Evolutionary conservation across 2,797 vertebrate species (phyloP), one percentile per base, ranked within the genome.

Genomic region (Peromyscus melanophrys): DNA sequence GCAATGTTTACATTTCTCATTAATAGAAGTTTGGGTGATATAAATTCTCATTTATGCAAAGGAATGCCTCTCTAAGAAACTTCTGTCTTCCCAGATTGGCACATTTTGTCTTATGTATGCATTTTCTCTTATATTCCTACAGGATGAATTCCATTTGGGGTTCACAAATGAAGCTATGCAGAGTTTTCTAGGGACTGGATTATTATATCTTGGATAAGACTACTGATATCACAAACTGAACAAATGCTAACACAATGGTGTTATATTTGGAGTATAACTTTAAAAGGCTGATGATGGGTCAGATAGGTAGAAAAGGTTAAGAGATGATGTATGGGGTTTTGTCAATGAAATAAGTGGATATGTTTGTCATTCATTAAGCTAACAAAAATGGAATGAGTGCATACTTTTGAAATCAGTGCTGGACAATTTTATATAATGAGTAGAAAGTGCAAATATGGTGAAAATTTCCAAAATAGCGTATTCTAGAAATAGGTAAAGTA

Each of bases 41-140:
- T 63, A 85, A 40, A 49, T 75, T 83, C 21, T 29, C 5, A 43
- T 57, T 10, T n/a, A 52, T 1, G 40, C 9, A 23, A 94, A 92
- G 3, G 81, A 94, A 81, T 78, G 0, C 55, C 7, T 71, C 29
- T 85, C 16, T 71, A 21, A 23, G 69, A 55, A 23, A 67, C 27
- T 78, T 63, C 34, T 92, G 7, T 69, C 92, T 88, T 61, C 9
- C 55, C n/a, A 27, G 1, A 59, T 59, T 49, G 37, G 13, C 6
- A 73, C 49, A 59, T 40, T 78, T 29, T 87, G 11, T 25, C 87
- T 87, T 84, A 95, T 75, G 40, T 81, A 71, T 46, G 0, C 29
- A 85, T 96, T 94, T 95, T 96, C 16, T 77, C 4, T 21, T 83
- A 21, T 71, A 21, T 25, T 4, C 2, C 81, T 75, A 77, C 71